Conservation (phyloP, 1,140 invertebrate species). For the Dysdera silvatica region DNA sequence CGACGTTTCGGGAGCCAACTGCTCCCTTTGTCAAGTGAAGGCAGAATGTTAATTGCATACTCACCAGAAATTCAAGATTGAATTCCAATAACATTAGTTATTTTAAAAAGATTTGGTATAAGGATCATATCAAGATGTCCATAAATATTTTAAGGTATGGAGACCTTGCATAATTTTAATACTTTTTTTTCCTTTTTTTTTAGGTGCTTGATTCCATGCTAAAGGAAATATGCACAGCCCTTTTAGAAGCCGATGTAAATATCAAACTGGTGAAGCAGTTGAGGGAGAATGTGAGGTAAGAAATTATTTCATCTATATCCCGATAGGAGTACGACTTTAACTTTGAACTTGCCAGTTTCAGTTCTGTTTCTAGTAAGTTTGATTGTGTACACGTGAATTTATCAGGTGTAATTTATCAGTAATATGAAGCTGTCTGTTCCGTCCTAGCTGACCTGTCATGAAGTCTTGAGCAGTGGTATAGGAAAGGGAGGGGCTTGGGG, state of each 20-base stretch:
- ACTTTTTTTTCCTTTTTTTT: constrained; percentile 36
- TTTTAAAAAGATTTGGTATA: constrained; percentile 1
- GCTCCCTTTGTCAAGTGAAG: too few species aligned
- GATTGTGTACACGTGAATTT: too few species aligned
- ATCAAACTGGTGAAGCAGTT: constrained; percentile 92
- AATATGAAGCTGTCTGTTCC: too few species aligned
- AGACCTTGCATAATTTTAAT: constrained; percentile 13
- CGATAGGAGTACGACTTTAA: background rate
- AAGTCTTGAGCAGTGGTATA: too few species aligned
- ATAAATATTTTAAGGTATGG: background rate
- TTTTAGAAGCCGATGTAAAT: constrained; percentile 98
- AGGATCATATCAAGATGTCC: background rate
- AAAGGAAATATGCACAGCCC: constrained; percentile 94
- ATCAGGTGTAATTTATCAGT: too few species aligned
- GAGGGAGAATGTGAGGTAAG: constrained; percentile 88
- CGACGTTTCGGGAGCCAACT: too few species aligned
- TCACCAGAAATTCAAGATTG: constrained; percentile 18
- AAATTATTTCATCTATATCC: background rate
- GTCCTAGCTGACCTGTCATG: too few species aligned
- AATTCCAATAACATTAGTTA: constrained; percentile 25
- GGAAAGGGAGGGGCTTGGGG: too few species aligned
- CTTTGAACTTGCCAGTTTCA: too few species aligned
- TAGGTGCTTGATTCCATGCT: constrained; percentile 98
- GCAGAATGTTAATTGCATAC: background rate
- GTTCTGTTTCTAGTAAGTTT: too few species aligned